Evolutionary conservation across 2,113 vertebrate species (phyloP).

Genomic region (Pithys albifrons): DNA sequence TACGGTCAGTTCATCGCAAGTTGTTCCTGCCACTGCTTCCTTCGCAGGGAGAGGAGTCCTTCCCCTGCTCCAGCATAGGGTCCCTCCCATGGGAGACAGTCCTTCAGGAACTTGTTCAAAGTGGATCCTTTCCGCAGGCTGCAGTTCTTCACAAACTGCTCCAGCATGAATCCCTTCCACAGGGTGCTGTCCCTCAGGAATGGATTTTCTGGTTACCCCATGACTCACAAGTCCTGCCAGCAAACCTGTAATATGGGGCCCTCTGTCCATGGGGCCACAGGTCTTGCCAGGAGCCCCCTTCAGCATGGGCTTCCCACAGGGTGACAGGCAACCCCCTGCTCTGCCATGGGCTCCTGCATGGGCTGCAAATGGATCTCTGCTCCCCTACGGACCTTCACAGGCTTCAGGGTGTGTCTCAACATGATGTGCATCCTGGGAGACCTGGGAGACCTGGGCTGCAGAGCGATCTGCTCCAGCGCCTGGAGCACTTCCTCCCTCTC

Average conservation of each 20-base stretch:
- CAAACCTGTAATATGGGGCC: background rate
- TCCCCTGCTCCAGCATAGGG: background rate
- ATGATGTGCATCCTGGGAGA: background rate
- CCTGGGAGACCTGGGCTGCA: background rate
- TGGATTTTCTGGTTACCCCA: background rate
- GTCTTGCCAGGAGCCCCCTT: background rate
- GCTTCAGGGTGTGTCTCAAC: background rate
- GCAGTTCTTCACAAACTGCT: background rate
- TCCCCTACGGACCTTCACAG: fast-evolving
- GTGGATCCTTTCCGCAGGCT: background rate
- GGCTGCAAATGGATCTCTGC: background rate
- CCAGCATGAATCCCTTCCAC: background rate
- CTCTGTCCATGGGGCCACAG: background rate
- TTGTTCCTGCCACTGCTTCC: background rate
- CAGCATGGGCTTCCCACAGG: background rate
- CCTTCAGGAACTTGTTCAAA: background rate
- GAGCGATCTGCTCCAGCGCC: background rate
- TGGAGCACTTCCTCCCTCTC: background rate
- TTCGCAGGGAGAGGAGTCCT: background rate
- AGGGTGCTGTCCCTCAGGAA: background rate
- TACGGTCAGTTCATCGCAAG: too few species aligned
- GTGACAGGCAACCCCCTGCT: fast-evolving
- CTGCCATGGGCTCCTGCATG: too few species aligned
- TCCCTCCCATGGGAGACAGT: background rate
- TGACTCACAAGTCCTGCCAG: background rate